These are phyloP conservation scores for Xiphorhynchus elegans DNA, from an alignment of 2,113 vertebrate genomes.

Conservation along the genomic window DNA sequence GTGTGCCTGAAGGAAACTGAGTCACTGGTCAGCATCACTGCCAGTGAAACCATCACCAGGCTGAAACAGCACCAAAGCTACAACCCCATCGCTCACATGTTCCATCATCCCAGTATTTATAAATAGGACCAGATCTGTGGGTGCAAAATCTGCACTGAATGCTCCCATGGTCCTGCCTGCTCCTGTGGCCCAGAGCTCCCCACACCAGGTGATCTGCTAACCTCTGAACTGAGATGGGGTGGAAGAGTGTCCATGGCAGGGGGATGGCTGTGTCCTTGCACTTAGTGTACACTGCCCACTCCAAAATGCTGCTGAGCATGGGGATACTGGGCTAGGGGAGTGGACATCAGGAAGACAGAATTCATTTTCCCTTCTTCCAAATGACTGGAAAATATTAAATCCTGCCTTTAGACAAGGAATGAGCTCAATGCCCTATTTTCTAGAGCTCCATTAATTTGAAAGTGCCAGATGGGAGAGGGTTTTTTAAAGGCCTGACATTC, in stretches of 20 bases:
- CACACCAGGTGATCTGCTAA: neutral
- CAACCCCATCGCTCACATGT: rapidly evolving
- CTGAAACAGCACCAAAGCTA: neutral
- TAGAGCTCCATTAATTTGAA: neutral
- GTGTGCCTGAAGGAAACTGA: neutral
- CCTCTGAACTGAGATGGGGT: neutral
- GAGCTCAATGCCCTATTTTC: neutral
- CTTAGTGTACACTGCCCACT: rapidly evolving
- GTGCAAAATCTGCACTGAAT: neutral
- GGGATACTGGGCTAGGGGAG: neutral
- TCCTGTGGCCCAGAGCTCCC: neutral
- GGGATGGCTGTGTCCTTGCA: neutral
- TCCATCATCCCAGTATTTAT: rapidly evolving
- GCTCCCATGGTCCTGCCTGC: neutral
- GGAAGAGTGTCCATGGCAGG: rapidly evolving
- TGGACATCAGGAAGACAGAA: neutral
- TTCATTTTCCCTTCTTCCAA: neutral
- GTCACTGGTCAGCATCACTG: neutral
- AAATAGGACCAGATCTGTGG: neutral
- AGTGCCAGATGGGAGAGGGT: neutral
- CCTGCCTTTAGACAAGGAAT: neutral
- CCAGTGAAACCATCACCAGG: rapidly evolving
- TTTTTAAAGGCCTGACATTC: neutral
- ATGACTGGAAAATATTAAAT: neutral
- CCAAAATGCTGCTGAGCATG: rapidly evolving